Evolutionary conservation across 2,113 vertebrate species (phyloP).

Genomic region (Anarrhichthys ocellatus): DNA sequence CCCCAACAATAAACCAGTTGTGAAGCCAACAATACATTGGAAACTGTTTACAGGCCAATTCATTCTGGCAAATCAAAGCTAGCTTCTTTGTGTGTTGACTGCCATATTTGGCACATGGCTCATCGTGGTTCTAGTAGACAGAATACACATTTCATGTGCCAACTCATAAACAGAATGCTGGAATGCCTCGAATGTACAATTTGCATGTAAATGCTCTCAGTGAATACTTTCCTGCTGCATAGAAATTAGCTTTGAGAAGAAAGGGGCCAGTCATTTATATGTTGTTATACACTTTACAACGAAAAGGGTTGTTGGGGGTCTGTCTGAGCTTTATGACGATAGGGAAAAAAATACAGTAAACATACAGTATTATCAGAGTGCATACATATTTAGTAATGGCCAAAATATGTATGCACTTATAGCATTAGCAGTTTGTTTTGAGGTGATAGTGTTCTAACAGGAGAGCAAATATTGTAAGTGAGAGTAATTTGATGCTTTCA

Average conservation of each 20-base stretch:
- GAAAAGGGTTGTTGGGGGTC: not conserved
- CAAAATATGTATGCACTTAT: not conserved
- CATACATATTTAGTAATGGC: not conserved
- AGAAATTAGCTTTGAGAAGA: not conserved
- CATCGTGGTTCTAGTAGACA: not conserved
- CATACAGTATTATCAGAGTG: not conserved
- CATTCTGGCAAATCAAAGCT: not conserved
- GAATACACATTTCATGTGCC: not conserved
- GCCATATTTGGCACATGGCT: not conserved
- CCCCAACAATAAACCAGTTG: not conserved
- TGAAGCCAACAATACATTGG: not conserved
- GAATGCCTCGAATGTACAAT: not conserved
- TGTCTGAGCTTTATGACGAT: not conserved
- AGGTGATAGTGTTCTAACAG: not conserved
- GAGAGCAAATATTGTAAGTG: not conserved
- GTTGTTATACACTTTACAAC: not conserved
- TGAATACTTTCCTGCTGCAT: not conserved
- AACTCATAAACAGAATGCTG: slow-evolving; percentile 7
- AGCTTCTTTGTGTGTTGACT: not conserved
- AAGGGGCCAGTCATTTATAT: not conserved
- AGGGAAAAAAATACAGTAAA: not conserved
- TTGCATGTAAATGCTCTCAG: not conserved
- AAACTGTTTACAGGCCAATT: not conserved
- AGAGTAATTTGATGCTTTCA: slow-evolving; percentile 23
- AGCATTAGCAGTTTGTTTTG: not conserved